Evolutionary conservation across 2,888 invertebrate genomes (phyloP).

Genomic region (Acronicta leporina): DNA sequence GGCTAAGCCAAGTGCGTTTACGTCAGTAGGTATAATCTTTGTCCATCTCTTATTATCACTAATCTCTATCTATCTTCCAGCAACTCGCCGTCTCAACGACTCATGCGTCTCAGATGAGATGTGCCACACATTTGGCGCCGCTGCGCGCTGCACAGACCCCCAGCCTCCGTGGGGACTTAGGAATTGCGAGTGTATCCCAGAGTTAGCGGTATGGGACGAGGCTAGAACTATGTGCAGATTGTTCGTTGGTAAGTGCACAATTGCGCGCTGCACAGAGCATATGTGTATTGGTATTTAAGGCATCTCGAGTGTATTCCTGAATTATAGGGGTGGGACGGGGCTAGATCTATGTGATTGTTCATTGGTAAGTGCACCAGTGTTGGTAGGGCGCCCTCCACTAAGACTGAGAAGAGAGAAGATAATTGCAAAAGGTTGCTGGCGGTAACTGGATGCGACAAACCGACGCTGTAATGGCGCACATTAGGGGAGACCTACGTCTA

Average conservation of each 20-base stretch:
- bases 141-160: constrained; percentile 66
- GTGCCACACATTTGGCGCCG: constrained; percentile 80
- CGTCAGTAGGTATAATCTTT: no score
- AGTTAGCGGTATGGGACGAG: constrained; percentile 73
- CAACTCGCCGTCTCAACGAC: constrained; percentile 69
- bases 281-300: no score
- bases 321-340: constrained; percentile 67
- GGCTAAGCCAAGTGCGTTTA: no score
- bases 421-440: no score
- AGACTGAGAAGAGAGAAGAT: no score
- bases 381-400: no score
- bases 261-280: no score
- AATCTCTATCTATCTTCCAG: constrained; percentile 56
- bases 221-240: constrained; percentile 71
- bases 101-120: constrained; percentile 69
- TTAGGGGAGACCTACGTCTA: no score
- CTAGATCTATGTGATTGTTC: constrained; percentile 72
- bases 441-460: no score
- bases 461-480: no score
- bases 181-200: constrained; percentile 72
- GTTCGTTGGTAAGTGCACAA: constrained; percentile 69
- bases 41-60: no score
- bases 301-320: neutral
- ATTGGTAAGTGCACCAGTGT: constrained; percentile 61
- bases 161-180: constrained; percentile 65